Base-by-base conservation (phyloP, 2,888 invertebrate genomes). In the Ochlodes sylvanus region DNA sequence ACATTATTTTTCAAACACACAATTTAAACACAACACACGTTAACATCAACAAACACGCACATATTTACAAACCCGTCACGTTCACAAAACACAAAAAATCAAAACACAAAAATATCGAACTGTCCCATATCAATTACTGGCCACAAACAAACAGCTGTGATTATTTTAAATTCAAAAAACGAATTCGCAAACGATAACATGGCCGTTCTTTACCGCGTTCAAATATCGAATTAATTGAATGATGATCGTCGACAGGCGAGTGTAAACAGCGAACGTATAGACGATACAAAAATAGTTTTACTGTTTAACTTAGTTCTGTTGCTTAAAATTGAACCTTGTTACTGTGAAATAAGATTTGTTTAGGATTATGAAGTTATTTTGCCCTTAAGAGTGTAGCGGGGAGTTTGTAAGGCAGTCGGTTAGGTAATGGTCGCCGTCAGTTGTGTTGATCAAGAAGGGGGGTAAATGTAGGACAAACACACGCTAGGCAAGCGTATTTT, bases 221-320 rank as follows among this genome's bases (percentile, higher is more conserved):
- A 85, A 88, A 90, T 88, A 87, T 88, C 86, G 86, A 88, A 89
- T 89, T 90, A 89, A 90, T 90, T 88, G 87, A 88, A 87, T 83
- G 84, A 88, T 87, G 85, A 86, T 84, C 85, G 85, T 75, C 82
- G 85, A 86, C 85, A 84, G 78, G 76, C 84, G 80, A 85, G 79
- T 86, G 87, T 89, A 89, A 90, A 89, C 89, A 90, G 82, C 85
- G 74, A 62, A 54, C 81, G 81, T 79, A 78, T 85, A 82, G 85
- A 83, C 82, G 83, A 84, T 80, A 82, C 86, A 77, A 83, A 81
- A 75, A 79, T 82, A 77, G 76, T 75, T 75, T 77, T 82, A 78
- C 80, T 71, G 69, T 70, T 75, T 60, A 56, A 55, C 69, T 67
- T 73, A 50, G 42, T 56, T 56, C 21, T 72, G 72, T 71, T 71